phyloP scores from a whole-genome alignment of 2,797 vertebrate genomes.

The Taenioides sp. region DNA sequence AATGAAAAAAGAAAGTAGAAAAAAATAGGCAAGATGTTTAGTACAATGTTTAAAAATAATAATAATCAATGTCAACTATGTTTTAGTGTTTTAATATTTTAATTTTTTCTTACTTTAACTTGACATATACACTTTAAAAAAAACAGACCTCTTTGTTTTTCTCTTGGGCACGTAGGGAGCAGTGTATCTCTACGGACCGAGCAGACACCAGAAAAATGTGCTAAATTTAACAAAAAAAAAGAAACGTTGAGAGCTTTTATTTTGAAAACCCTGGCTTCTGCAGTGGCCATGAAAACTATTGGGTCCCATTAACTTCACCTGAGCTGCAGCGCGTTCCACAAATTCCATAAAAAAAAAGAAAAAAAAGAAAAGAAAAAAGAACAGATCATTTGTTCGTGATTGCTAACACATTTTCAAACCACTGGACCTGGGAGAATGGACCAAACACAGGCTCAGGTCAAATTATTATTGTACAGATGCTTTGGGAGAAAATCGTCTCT shows the following conservation, averaged over 20 bases:
- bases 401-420: conserved; percentile 57
- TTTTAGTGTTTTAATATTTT: no score
- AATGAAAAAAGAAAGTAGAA: no score
- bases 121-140: not conserved
- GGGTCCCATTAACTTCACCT: conserved; percentile 52
- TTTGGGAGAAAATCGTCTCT: not conserved
- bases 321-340: conserved; percentile 54
- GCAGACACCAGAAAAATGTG: not conserved
- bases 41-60: no score
- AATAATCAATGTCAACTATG: no score
- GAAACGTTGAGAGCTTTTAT: not conserved
- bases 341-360: conserved; percentile 39
- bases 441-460: not conserved
- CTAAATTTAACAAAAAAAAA: not conserved
- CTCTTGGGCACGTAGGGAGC: conserved; percentile 8
- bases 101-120: no score
- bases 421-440: conserved; percentile 8
- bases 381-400: conserved; percentile 50
- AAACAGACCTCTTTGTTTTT: not conserved
- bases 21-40: no score
- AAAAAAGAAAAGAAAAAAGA: not conserved
- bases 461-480: not conserved
- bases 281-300: conserved; percentile 28
- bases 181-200: conserved; percentile 4
- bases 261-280: conserved; percentile 1